phyloP scores from a whole-genome alignment of 2,113 vertebrate species.

The Phyllostomus discolor region DNA sequence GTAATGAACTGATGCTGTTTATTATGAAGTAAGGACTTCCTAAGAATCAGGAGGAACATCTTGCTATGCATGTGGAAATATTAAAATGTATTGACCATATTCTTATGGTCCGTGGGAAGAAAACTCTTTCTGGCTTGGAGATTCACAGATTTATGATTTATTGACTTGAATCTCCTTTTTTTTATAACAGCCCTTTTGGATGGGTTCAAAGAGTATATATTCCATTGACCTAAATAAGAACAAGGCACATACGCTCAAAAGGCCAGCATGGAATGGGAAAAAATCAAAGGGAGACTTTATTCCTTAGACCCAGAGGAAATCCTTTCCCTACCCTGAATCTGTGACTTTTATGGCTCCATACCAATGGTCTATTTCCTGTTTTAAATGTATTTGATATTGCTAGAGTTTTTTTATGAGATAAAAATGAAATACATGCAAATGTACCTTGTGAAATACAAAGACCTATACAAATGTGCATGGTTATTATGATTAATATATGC shows the following conservation, averaged over 20 bases:
- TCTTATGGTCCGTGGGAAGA: neutral
- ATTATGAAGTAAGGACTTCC: neutral
- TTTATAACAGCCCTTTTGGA: neutral
- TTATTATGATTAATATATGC: neutral
- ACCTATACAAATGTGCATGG: neutral
- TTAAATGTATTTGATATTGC: neutral
- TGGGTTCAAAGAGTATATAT: neutral
- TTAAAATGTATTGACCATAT: neutral
- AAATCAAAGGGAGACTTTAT: neutral
- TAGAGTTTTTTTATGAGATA: neutral
- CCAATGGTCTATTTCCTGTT: neutral
- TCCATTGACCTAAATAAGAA: neutral
- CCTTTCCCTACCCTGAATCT: neutral
- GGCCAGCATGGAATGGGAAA: neutral
- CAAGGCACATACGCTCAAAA: neutral
- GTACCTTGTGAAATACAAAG: neutral
- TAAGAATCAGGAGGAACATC: neutral
- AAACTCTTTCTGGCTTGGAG: neutral
- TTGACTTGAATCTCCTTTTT: neutral
- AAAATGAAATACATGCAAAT: neutral
- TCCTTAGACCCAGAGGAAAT: constrained; percentile 1
- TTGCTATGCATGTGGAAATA: neutral
- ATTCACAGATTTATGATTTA: neutral
- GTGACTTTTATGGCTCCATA: neutral
- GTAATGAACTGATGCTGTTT: neutral